A percentile compares a stretch with the other conserved stretches of the same genome.
Conservation (phyloP, 2,113 vertebrate genomes). For the Eupsittula cactorum region DNA sequence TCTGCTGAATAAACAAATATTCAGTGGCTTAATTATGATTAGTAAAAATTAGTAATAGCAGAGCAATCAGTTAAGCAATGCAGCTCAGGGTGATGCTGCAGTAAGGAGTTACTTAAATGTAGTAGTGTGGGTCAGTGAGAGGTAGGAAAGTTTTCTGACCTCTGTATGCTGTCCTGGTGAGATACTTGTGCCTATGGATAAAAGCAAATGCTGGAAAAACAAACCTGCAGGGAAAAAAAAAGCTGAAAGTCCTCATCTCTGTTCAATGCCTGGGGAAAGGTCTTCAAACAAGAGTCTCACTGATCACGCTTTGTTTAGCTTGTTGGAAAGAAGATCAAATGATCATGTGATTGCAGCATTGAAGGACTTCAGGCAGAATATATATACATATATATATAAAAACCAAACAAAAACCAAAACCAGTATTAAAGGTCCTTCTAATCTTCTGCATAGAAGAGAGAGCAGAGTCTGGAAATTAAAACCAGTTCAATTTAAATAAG, state of each 20-base stretch:
- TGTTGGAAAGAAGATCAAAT: background rate
- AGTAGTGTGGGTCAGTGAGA: background rate
- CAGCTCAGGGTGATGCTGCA: background rate
- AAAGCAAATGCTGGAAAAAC: background rate
- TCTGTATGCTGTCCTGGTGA: background rate
- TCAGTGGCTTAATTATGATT: background rate
- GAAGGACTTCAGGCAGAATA: background rate
- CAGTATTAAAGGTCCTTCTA: background rate
- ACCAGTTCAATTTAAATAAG: background rate
- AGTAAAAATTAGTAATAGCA: background rate
- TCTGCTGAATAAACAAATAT: background rate
- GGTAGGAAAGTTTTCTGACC: background rate
- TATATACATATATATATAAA: too few species aligned
- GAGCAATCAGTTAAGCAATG: background rate
- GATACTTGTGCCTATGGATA: background rate
- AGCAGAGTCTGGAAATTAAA: background rate
- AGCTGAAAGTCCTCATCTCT: background rate
- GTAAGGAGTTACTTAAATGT: background rate
- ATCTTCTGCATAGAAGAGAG: background rate
- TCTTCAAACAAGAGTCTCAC: background rate
- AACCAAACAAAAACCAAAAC: background rate
- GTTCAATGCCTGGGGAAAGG: rapidly evolving
- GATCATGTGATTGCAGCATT: background rate
- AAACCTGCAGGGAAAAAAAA: background rate
- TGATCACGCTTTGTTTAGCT: background rate